These are phyloP conservation scores for Anastrepha obliqua DNA, from an alignment of 1,140 invertebrate species.

Conservation along the genomic window DNA sequence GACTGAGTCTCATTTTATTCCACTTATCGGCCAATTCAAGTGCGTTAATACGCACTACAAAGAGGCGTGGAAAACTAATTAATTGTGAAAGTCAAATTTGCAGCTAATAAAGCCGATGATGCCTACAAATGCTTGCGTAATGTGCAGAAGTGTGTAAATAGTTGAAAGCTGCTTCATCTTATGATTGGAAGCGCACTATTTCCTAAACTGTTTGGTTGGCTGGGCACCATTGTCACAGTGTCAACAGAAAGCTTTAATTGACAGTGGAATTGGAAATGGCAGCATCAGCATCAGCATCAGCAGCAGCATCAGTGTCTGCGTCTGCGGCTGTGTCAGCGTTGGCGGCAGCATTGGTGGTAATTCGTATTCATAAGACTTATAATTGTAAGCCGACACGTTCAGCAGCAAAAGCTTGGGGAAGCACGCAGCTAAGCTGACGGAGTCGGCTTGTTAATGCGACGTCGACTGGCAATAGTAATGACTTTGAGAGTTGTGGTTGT, in stretches of 20 bases:
- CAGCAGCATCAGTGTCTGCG: not conserved
- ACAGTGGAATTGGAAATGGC: not conserved
- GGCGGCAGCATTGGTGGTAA: slow-evolving; percentile 2
- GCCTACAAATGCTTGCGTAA: slow-evolving; percentile 1
- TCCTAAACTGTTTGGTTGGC: slow-evolving; percentile 8
- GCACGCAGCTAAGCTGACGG: not conserved
- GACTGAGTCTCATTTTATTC: not conserved
- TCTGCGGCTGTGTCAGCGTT: not conserved
- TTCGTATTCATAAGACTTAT: slow-evolving; percentile 26
- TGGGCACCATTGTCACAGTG: slow-evolving; percentile 31
- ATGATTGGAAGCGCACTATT: slow-evolving; percentile 45
- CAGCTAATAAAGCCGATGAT: slow-evolving; percentile 29
- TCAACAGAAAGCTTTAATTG: slow-evolving; percentile 27
- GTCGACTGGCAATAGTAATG: slow-evolving; percentile 3
- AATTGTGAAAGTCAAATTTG: slow-evolving; percentile 45
- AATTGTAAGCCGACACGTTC: slow-evolving; percentile 38
- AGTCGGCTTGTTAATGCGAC: not conserved
- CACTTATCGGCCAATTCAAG: slow-evolving; percentile 24
- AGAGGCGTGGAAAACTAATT: slow-evolving; percentile 45
- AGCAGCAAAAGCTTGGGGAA: not conserved
- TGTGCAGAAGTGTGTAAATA: not conserved
- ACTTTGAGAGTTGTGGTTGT: not conserved
- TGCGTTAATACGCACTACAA: not conserved
- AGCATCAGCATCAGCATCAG: not conserved
- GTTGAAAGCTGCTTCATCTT: slow-evolving; percentile 19